These are phyloP conservation scores for Anthonomus grandis DNA, from an alignment of 1,140 invertebrate species.

Conservation along the genomic window DNA sequence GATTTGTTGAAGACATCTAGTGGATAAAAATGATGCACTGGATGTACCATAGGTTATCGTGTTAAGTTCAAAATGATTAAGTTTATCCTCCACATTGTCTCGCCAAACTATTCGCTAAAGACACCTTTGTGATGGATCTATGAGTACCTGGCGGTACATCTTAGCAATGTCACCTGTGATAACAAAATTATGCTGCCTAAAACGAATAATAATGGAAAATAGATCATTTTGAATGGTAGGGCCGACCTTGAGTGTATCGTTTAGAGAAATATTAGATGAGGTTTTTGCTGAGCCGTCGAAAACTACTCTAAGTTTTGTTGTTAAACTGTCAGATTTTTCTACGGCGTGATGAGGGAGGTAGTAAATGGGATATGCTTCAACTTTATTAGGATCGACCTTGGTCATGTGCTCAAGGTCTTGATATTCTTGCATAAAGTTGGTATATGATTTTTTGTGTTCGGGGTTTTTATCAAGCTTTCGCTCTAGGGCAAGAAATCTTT, in stretches of 20 bases:
- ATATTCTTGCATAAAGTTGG: too few species aligned
- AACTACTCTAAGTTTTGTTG: slow-evolving; percentile 36
- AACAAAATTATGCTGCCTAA: slow-evolving; percentile 38
- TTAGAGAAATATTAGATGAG: slow-evolving; percentile 37
- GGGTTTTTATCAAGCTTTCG: too few species aligned
- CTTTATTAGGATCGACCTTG: too few species aligned
- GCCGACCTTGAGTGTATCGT: slow-evolving; percentile 42
- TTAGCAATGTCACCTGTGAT: slow-evolving; percentile 41
- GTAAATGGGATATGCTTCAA: too few species aligned
- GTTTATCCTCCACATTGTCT: slow-evolving; percentile 3
- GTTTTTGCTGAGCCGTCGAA: slow-evolving; percentile 36
- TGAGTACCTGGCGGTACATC: slow-evolving; percentile 43
- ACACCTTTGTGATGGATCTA: slow-evolving; percentile 29
- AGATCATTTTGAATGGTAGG: slow-evolving; percentile 47
- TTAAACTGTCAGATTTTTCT: slow-evolving; percentile 19
- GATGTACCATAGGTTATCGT: slow-evolving; percentile 32
- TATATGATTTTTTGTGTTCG: too few species aligned
- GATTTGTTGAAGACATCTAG: slow-evolving; percentile 29
- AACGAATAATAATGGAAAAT: slow-evolving; percentile 38
- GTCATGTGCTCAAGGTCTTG: too few species aligned
- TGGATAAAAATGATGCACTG: slow-evolving; percentile 27
- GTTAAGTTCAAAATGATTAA: slow-evolving; percentile 37
- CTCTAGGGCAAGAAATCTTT: too few species aligned
- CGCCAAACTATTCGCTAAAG: slow-evolving; percentile 37
- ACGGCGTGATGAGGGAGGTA: slow-evolving; percentile 43